Evolutionary conservation across 2,888 invertebrate genomes (phyloP), one percentile per base, ranked within the genome.

Genomic region (Phlogophora meticulosa): DNA sequence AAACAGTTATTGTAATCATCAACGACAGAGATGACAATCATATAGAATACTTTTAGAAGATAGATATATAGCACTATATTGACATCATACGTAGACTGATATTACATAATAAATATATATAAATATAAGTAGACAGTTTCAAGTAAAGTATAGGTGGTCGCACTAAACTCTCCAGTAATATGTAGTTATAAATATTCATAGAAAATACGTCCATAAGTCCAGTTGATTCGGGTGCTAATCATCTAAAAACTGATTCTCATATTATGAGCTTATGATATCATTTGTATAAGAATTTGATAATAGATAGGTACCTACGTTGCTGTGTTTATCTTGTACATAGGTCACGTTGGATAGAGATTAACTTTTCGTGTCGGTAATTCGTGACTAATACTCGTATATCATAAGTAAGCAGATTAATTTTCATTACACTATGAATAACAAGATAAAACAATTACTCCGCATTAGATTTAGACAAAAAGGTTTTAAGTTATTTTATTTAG

Each of bases 191-290:
- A 45, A 58, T 67, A 77, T 59, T 56, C 5, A 68, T 62, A 68
- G 51, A 73, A n/a, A 62, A 67, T 61, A 77, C 74, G 81, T 83
- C 81, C 76, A 70, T 53, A 73, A 73, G 79, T 83, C 83, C 83
- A 79, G 49, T 78, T 65, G 66, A 69, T 62, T 70, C 36, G 51
- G 66, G 78, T 78, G 72, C 81, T 70, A 65, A 67, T 57, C 49
- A 69, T 65, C 52, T 62, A 40, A 68, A 66, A 61, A 68, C 24
- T 65, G 61, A 72, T 7, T 49, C 15, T 28, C 20, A 42, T 60
- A 56, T 67, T 78, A 80, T 72, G 74, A 56, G 68, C 58, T 49
- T 62, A 51, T 0, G 22, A 15, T 45, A 43, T 13, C 22, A 22
- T 17, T 45, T 52, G 22, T 58, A 38, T n/a, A 17, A n/a, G n/a